Conservation (phyloP, 2,888 invertebrate genomes). For the Nephrotoma guestfalica region DNA sequence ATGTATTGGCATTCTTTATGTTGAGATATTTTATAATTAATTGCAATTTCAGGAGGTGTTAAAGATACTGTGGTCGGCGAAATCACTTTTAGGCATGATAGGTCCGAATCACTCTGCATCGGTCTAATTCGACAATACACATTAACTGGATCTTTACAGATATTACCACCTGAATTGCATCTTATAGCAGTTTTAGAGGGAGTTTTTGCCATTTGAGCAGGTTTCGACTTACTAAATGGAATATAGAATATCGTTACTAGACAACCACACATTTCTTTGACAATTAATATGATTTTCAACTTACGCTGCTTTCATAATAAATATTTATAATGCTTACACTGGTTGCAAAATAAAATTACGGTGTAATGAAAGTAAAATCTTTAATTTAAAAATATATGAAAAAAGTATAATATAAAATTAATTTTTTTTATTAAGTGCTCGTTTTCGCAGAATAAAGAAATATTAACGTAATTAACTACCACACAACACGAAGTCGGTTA, state of each 20-base stretch:
- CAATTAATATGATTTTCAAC: not conserved
- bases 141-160: constrained; percentile 56
- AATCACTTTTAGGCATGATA: constrained; percentile 52
- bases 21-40: constrained; percentile 41
- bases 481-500: not conserved
- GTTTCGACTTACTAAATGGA: constrained; percentile 9
- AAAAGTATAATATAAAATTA: too few species aligned
- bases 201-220: constrained; percentile 16
- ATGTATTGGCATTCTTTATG: constrained; percentile 59
- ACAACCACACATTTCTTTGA: not conserved
- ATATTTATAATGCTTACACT: not conserved
- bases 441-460: not conserved
- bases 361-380: not conserved
- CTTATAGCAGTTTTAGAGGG: constrained; percentile 29
- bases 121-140: constrained; percentile 82
- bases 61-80: constrained; percentile 53
- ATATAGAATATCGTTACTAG: not conserved
- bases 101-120: constrained; percentile 49
- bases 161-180: constrained; percentile 32
- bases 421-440: not conserved
- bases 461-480: too few species aligned
- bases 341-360: not conserved
- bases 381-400: not conserved
- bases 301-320: not conserved
- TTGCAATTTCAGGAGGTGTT: constrained; percentile 46